These are phyloP conservation scores for Notocelia uddmanniana DNA, from an alignment of 2,888 invertebrate species.

Conservation along the genomic window DNA sequence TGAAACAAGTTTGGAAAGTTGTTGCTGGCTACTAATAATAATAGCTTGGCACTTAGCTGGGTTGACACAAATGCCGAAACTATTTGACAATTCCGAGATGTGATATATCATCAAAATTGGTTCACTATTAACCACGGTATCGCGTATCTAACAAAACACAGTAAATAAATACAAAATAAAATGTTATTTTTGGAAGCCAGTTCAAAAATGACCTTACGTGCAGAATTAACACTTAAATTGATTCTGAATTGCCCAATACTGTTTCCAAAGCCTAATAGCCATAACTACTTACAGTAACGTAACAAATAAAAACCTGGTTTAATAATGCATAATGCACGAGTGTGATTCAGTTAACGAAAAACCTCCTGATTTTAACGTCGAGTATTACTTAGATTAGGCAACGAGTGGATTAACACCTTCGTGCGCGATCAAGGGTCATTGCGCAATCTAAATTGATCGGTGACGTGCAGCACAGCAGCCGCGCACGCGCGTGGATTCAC, in stretches of 20 bases:
- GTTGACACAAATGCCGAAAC: too few species aligned
- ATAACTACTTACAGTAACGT: not conserved
- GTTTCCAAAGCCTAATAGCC: not conserved
- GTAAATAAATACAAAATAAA: too few species aligned
- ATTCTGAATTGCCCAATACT: not conserved
- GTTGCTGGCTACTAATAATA: too few species aligned
- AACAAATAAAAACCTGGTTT: not conserved
- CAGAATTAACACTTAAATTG: not conserved
- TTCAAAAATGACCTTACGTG: not conserved
- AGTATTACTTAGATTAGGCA: not conserved
- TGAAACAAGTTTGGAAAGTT: too few species aligned
- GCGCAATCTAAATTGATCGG: constrained; percentile 25
- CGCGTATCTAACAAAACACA: too few species aligned
- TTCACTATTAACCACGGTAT: too few species aligned
- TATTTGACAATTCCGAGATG: too few species aligned
- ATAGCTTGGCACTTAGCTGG: too few species aligned
- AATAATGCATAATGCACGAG: constrained; percentile 5
- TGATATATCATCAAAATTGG: too few species aligned
- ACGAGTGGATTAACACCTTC: constrained; percentile 17
- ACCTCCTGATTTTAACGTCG: not conserved
- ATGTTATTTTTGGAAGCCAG: too few species aligned
- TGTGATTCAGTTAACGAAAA: constrained; percentile 5
- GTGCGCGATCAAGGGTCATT: constrained; percentile 29
- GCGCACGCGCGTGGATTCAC: not conserved
- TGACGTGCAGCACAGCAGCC: not conserved